A percentile compares a stretch with the other conserved stretches of the same genome.
Conservation (phyloP, 2,113 vertebrate genomes). For the Amblyopsis rosae region DNA sequence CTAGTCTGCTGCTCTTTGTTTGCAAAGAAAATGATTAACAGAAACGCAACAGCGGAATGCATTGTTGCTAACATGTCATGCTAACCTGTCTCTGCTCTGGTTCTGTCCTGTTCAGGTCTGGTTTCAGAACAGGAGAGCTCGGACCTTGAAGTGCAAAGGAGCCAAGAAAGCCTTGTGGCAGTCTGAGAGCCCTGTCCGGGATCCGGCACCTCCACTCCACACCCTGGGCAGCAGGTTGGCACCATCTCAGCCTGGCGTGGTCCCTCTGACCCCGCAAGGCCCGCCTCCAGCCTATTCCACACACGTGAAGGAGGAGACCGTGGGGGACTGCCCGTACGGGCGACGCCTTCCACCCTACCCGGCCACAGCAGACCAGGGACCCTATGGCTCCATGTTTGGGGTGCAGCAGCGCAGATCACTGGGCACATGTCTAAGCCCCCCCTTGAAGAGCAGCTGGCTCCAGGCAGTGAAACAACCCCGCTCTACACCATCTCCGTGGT, state of each 20-base stretch:
- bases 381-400: slow-evolving; percentile 42
- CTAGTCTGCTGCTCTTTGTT: slow-evolving; percentile 18
- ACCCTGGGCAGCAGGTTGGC: not conserved
- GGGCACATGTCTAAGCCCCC: slow-evolving; percentile 23
- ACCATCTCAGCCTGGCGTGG: not conserved
- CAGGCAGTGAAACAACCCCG: slow-evolving; percentile 26
- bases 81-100: slow-evolving; percentile 13
- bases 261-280: slow-evolving; percentile 13
- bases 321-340: slow-evolving; percentile 45
- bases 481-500: slow-evolving; percentile 39
- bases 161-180: slow-evolving; percentile 65
- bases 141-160: slow-evolving; percentile 73
- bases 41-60: slow-evolving; percentile 18
- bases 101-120: slow-evolving; percentile 69
- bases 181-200: slow-evolving; percentile 35
- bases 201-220: slow-evolving; percentile 25
- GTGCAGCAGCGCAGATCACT: slow-evolving; percentile 27
- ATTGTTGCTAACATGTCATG: slow-evolving; percentile 17
- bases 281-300: slow-evolving; percentile 44
- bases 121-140: slow-evolving; percentile 79
- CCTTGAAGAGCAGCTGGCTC: slow-evolving; percentile 47
- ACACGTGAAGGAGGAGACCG: slow-evolving; percentile 61
- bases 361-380: slow-evolving; percentile 19
- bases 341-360: slow-evolving; percentile 38
- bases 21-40: slow-evolving; percentile 63